phyloP scores from a whole-genome alignment of 2,113 vertebrate genomes.

The Peromyscus maniculatus region DNA sequence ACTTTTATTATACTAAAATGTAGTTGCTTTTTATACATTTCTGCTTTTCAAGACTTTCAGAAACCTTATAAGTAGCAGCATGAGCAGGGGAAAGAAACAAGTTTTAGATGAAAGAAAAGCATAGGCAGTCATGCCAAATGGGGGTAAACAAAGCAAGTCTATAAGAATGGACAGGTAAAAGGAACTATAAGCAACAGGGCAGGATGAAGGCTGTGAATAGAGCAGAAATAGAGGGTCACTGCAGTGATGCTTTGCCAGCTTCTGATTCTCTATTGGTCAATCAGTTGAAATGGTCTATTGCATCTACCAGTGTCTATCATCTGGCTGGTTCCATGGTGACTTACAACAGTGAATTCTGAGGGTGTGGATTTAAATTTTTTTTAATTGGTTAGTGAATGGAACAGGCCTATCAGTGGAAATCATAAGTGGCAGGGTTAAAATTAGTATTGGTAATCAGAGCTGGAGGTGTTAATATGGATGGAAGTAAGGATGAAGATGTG shows the following conservation, averaged over 20 bases:
- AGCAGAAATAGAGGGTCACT: neutral
- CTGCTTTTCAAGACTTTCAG: constrained; percentile 19
- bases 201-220: rapidly evolving
- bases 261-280: neutral
- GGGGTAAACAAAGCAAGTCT: neutral
- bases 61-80: constrained; percentile 43
- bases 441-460: neutral
- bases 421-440: neutral
- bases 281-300: neutral
- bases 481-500: neutral
- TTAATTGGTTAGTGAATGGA: neutral
- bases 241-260: neutral
- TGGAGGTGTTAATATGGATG: neutral
- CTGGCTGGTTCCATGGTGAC: neutral
- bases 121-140: neutral
- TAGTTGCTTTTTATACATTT: constrained; percentile 24
- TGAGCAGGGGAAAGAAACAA: neutral
- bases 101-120: neutral
- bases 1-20: constrained; percentile 57
- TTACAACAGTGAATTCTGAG: neutral
- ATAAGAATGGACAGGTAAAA: neutral
- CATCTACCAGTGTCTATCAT: neutral
- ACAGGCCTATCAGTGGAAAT: neutral
- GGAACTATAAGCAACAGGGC: neutral
- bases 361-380: neutral